Conservation (phyloP, 1,140 invertebrate genomes). For the Chionoecetes opilio region DNA sequence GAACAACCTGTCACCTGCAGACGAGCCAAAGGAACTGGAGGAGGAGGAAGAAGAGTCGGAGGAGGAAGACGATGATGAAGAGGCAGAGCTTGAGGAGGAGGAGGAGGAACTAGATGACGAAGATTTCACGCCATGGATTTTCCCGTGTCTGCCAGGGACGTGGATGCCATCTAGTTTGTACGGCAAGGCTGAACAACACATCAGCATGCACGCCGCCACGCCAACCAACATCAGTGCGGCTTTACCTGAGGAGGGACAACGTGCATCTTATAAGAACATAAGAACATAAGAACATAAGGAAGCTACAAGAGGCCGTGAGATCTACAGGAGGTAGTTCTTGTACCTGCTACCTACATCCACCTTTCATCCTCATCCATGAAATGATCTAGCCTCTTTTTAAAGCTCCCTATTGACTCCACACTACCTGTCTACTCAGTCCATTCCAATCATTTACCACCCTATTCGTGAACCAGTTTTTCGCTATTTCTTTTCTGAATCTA, state of each 20-base stretch:
- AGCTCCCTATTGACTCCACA: no score
- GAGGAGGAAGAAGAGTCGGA: neutral
- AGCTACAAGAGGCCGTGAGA: no score
- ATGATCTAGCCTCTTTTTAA: no score
- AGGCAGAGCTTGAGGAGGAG: neutral
- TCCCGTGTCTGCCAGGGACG: neutral
- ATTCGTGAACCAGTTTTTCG: no score
- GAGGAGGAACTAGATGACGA: neutral
- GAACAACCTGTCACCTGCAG: neutral
- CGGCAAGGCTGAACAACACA: neutral
- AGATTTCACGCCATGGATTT: neutral
- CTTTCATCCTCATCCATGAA: no score
- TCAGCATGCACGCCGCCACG: neutral
- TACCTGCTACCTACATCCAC: no score
- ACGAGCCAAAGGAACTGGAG: neutral
- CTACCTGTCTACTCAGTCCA: no score
- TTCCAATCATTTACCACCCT: no score
- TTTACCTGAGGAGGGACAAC: neutral
- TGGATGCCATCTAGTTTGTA: neutral
- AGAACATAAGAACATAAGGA: no score
- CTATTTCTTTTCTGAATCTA: no score
- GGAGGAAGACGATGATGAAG: neutral
- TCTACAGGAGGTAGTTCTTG: no score
- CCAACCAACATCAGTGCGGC: neutral
- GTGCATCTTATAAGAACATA: no score